Conservation (phyloP, 2,113 vertebrate species). For the Hiodon alosoides region DNA sequence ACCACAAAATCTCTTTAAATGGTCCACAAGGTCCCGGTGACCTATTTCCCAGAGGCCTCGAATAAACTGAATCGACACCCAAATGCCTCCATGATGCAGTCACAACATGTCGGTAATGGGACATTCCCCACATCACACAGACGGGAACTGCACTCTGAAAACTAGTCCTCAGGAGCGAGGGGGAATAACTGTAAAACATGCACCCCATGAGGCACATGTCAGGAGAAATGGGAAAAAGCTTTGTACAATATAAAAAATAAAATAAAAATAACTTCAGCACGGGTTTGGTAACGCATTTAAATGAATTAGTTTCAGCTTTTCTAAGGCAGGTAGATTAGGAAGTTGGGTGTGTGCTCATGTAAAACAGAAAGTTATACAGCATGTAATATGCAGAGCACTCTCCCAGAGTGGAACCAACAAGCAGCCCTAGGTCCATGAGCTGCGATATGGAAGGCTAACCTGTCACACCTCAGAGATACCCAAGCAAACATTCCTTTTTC, state of each 20-base stretch:
- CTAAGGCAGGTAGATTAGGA: neutral
- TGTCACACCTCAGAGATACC: no score
- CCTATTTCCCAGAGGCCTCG: no score
- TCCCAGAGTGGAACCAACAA: no score
- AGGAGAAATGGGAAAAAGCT: neutral
- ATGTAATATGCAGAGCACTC: neutral
- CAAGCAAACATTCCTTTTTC: no score
- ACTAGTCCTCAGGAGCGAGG: neutral
- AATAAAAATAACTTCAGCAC: neutral
- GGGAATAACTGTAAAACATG: neutral
- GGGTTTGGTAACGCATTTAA: neutral
- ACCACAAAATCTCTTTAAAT: neutral
- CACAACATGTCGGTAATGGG: no score
- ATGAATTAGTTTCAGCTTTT: neutral
- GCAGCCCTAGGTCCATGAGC: no score
- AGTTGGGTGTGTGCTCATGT: no score
- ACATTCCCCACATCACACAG: slow-evolving; percentile 17
- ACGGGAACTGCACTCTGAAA: slow-evolving; percentile 10
- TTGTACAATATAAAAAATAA: no score
- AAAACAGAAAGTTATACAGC: neutral
- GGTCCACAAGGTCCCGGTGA: no score
- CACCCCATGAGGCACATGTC: neutral
- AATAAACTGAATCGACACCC: no score
- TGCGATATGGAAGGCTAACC: no score
- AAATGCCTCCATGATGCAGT: no score